Conservation (phyloP, 30 jellyfish, hydroid and myxozoan genomes). For the Pseudorhiza aurosa region DNA sequence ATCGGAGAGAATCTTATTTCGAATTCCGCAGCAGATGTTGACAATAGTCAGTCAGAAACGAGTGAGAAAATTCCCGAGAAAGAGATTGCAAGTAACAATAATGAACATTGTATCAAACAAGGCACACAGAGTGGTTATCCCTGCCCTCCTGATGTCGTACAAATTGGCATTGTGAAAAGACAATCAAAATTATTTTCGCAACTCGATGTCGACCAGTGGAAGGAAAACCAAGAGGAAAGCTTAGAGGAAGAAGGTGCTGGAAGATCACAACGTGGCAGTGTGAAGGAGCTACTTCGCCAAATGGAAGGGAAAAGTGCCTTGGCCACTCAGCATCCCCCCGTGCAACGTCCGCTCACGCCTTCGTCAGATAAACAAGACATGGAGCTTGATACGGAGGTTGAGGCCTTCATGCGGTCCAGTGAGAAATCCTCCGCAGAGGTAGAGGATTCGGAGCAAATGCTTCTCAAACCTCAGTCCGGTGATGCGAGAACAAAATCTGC, state of each 20-base stretch:
- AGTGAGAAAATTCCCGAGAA: not conserved
- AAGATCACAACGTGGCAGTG: constrained; percentile 38
- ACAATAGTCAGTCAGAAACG: not conserved
- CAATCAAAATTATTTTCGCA: constrained; percentile 30
- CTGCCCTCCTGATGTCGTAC: constrained; percentile 21
- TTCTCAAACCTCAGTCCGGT: not conserved
- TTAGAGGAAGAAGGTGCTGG: not conserved
- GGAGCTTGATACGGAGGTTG: constrained; percentile 26
- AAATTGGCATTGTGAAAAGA: constrained; percentile 49
- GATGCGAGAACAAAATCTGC: not conserved
- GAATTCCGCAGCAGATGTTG: not conserved
- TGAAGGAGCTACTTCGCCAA: constrained; percentile 27
- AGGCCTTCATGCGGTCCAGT: not conserved
- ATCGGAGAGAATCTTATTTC: not conserved
- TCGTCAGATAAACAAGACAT: not conserved
- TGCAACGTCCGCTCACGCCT: not conserved
- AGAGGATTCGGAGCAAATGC: not conserved
- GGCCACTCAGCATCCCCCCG: not conserved
- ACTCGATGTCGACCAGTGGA: not conserved
- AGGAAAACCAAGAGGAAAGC: not conserved
- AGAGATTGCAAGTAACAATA: not conserved
- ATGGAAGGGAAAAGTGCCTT: constrained; percentile 8
- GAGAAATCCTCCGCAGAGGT: not conserved
- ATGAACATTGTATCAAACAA: not conserved
- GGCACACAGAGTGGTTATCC: not conserved